Percentiles rank a stretch among this genome's conserved stretches.
These are phyloP conservation scores for Oryzias dopingdopingensis DNA, from an alignment of 2,797 vertebrate genomes.

Conservation along the genomic window DNA sequence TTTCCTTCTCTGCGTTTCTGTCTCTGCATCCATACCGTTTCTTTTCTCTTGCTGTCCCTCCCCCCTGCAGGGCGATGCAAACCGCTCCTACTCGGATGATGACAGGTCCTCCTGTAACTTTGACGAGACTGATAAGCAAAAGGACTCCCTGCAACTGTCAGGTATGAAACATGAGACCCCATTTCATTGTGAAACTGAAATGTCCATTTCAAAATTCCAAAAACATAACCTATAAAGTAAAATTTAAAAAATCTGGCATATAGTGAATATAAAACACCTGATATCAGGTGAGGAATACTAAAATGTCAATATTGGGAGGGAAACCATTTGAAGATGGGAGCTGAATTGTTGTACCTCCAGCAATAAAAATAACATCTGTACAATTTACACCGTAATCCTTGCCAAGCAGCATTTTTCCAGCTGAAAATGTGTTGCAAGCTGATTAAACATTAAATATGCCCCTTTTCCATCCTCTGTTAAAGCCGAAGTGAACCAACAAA, in stretches of 20 bases:
- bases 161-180: slow-evolving; percentile 70
- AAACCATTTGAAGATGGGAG: no score
- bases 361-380: not conserved
- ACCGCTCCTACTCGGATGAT: slow-evolving; percentile 94
- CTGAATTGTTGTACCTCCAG: no score
- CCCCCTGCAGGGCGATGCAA: slow-evolving; percentile 90
- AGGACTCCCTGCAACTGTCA: slow-evolving; percentile 83
- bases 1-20: not conserved
- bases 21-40: slow-evolving; percentile 1
- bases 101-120: slow-evolving; percentile 92
- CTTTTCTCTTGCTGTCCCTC: slow-evolving; percentile 3
- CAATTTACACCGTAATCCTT: slow-evolving; percentile 21
- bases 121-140: slow-evolving; percentile 89
- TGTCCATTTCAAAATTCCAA: slow-evolving; percentile 7
- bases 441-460: slow-evolving; percentile 36
- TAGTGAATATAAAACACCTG: no score
- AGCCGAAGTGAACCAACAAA: slow-evolving; percentile 20
- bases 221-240: not conserved
- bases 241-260: no score
- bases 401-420: slow-evolving; percentile 12
- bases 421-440: slow-evolving; percentile 22
- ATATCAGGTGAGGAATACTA: no score
- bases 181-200: not conserved
- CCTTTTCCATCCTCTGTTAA: slow-evolving; percentile 13
- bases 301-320: no score